phyloP scores from a whole-genome alignment of 2,113 vertebrate genomes.

The Danionella cerebrum region DNA sequence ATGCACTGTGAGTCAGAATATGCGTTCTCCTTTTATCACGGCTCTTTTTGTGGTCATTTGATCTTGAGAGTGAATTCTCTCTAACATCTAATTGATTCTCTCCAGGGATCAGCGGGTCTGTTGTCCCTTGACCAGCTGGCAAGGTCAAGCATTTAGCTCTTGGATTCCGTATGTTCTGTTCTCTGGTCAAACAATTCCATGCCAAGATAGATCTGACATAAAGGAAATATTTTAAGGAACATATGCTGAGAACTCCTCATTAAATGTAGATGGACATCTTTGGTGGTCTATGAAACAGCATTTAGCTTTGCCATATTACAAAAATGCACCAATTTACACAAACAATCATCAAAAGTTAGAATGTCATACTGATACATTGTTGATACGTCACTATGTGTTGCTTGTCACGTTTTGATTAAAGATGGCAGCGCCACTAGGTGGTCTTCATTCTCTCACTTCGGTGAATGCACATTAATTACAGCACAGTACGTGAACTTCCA shows the following conservation, averaged over 20 bases:
- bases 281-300: background rate
- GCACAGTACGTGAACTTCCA: background rate
- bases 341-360: background rate
- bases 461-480: background rate
- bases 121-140: slow-evolving; percentile 46
- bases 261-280: background rate
- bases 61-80: slow-evolving; percentile 17
- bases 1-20: background rate
- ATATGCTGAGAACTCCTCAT: background rate
- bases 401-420: background rate
- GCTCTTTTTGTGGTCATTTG: slow-evolving; percentile 16
- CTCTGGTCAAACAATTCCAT: too few relatives aligned
- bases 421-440: background rate
- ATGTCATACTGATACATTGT: background rate
- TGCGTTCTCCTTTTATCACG: background rate
- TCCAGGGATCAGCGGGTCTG: slow-evolving; percentile 34
- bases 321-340: background rate
- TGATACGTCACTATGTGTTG: background rate
- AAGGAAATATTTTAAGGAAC: slow-evolving; percentile 21
- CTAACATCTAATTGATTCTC: slow-evolving; percentile 23
- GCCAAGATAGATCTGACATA: slow-evolving; percentile 24
- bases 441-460: background rate
- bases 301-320: background rate
- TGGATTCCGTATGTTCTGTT: background rate
- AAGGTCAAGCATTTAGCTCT: slow-evolving; percentile 44